Base-by-base conservation (phyloP, 2,888 invertebrate genomes). In the Stegophylla sp. region DNA sequence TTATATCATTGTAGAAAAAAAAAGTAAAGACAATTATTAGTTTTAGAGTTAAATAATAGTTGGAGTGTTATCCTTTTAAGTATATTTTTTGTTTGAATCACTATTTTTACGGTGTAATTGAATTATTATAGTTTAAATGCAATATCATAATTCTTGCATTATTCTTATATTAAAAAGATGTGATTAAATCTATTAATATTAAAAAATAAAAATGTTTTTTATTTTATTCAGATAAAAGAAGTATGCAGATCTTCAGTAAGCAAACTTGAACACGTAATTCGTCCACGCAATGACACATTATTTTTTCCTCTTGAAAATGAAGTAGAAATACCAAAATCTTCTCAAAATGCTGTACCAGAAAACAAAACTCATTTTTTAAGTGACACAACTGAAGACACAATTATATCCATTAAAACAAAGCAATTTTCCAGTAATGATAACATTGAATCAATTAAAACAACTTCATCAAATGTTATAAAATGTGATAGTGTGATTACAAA, bases 221-320 rank as follows among this genome's bases (percentile, higher is more conserved):
- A 13, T 45, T 43, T 59, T 69, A 67, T 83, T 41, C 20, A 83
- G 83, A 76, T 83, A 45, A 77, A 77, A 51, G 61, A 79, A 56
- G 56, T 81, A n/a, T 83, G 83, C 53, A 72, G 63, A 73, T 64
- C 63, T 41, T 83, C 83, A 17, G 28, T 82, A 28, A 79, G 51
- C n/a, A 59, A 82, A 53, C 43, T 83, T 45, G 83, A 83, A 72
- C 74, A 75, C 1, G 76, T 82, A 3, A 82, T 82, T 34, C 83
- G 82, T 66, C 83, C 83, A 34, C 76, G 75, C 26, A 74, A 82
- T 23, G 79, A 81, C 23, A 82, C 76, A 20, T 63, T 83, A 41
- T 81, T 82, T 61, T 82, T 79, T 23, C 79, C 82, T 28, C 59
- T 79, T 67, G 43, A 82, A 56, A 56, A 56, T 82, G 64, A 69